A percentile compares a stretch with the other conserved stretches of the same genome.
Conservation (phyloP, 2,888 invertebrate species). For the Aradus depressus region DNA sequence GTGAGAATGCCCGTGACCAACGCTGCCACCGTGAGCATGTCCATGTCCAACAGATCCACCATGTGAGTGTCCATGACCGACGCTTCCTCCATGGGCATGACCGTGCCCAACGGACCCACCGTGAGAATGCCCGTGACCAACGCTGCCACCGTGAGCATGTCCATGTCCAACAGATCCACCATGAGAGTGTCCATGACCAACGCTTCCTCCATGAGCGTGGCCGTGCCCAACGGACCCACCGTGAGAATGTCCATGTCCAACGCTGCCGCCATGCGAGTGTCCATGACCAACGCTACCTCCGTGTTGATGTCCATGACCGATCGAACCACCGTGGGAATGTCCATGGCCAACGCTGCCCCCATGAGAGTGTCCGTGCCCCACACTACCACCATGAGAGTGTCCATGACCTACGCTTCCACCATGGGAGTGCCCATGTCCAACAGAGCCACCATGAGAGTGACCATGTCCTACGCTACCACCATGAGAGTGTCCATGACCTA, state of each 20-base stretch:
- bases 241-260: conserved; percentile 20
- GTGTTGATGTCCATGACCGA: conserved; percentile 21
- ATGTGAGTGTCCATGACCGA: conserved; percentile 22
- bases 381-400: conserved; percentile 22
- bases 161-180: conserved; percentile 21
- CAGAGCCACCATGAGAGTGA: conserved; percentile 24
- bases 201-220: conserved; percentile 16
- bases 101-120: conserved; percentile 22
- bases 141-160: conserved; percentile 19
- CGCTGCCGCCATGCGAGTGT: conserved; percentile 17
- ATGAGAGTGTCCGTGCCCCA: conserved; percentile 27
- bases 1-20: conserved; percentile 26
- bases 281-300: conserved; percentile 21
- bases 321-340: conserved; percentile 22
- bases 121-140: conserved; percentile 22
- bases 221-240: conserved; percentile 18
- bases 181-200: conserved; percentile 19
- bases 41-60: conserved; percentile 24
- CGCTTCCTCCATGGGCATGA: conserved; percentile 25
- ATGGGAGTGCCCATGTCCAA: conserved; percentile 23
- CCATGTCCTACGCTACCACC: conserved; percentile 23
- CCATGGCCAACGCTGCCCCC: conserved; percentile 20
- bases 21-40: conserved; percentile 24
- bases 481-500: conserved; percentile 26
- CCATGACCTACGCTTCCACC: conserved; percentile 8